A percentile compares a stretch with the other conserved stretches of the same genome.
These are phyloP conservation scores for Xestia sexstrigata DNA, from an alignment of 2,888 invertebrate genomes.

Conservation along the genomic window DNA sequence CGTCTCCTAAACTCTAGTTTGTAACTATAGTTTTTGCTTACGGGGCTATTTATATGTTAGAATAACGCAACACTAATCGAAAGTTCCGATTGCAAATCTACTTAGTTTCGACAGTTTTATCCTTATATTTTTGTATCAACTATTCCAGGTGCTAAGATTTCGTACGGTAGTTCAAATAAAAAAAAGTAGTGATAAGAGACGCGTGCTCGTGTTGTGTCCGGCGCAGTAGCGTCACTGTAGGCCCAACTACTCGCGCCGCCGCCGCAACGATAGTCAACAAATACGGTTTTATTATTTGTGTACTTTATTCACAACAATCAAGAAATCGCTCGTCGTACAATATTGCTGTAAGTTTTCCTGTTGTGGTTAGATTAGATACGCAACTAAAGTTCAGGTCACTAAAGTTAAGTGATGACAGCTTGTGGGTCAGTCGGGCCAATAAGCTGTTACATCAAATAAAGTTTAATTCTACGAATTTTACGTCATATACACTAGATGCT, in stretches of 20 bases:
- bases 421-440: no score
- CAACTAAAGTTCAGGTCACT: no score
- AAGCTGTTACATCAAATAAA: neutral
- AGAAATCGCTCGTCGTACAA: neutral
- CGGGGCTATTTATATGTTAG: neutral
- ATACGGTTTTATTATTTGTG: neutral
- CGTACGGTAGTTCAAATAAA: neutral
- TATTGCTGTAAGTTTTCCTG: conserved; percentile 5
- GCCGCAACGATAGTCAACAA: neutral
- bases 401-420: neutral
- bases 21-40: neutral
- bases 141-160: neutral
- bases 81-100: neutral
- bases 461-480: neutral
- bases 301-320: neutral
- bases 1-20: neutral
- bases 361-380: neutral
- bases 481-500: neutral
- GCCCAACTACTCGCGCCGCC: no score
- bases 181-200: neutral
- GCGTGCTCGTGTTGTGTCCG: neutral
- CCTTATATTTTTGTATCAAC: no score
- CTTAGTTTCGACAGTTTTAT: neutral
- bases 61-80: neutral
- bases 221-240: neutral